Percentiles rank a stretch among this genome's conserved stretches.
Evolutionary conservation across 2,888 invertebrate species (phyloP).

Genomic region (Patella caerulea): DNA sequence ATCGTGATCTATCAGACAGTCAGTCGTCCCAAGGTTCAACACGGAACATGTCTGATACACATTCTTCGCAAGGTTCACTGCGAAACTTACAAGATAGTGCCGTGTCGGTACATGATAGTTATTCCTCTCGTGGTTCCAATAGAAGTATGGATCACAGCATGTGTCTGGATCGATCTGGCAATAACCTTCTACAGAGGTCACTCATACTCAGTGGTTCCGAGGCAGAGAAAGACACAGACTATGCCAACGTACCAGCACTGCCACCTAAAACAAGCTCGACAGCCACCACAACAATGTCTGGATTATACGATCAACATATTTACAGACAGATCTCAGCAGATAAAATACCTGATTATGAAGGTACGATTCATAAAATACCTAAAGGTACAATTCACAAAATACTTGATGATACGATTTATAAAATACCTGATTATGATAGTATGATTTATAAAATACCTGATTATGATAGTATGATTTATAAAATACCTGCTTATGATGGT

Average conservation of each 20-base stretch:
- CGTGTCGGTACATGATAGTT: constrained; percentile 57
- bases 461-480: too few species aligned
- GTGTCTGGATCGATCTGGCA: constrained; percentile 39
- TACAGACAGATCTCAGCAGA: constrained; percentile 11
- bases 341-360: constrained; percentile 39
- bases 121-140: constrained; percentile 53
- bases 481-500: too few species aligned
- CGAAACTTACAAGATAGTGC: constrained; percentile 60
- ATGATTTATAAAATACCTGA: too few species aligned
- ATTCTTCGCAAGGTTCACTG: constrained; percentile 67
- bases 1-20: constrained; percentile 63
- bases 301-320: constrained; percentile 14
- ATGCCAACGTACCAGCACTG: constrained; percentile 60
- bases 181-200: constrained; percentile 46
- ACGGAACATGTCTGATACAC: constrained; percentile 69
- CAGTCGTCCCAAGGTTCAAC: constrained; percentile 76
- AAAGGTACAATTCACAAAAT: neutral
- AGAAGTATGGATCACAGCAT: constrained; percentile 31
- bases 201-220: constrained; percentile 25
- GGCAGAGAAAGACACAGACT: constrained; percentile 63
- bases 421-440: too few species aligned
- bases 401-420: too few species aligned
- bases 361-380: constrained; percentile 23
- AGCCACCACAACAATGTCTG: constrained; percentile 15
- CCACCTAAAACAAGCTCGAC: constrained; percentile 10